Percentiles rank a stretch among this genome's conserved stretches.
Conservation (phyloP, 2,888 invertebrate genomes). For the Mythimna albipuncta region DNA sequence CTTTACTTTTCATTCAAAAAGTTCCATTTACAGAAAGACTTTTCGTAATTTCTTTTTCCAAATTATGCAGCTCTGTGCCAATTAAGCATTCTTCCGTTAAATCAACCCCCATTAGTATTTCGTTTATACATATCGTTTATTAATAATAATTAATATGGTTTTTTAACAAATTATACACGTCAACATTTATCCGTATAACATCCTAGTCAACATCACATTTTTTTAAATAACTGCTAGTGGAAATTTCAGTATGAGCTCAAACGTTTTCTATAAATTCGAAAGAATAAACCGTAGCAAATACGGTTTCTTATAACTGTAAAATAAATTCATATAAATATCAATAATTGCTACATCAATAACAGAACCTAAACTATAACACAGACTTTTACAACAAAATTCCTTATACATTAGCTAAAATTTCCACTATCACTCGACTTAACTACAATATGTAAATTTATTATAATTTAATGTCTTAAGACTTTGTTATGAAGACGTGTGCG, state of each 20-base stretch:
- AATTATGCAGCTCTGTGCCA: constrained; percentile 45
- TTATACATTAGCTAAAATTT: constrained; percentile 51
- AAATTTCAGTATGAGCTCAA: constrained; percentile 53
- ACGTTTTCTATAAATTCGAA: background rate
- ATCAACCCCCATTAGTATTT: constrained; percentile 67
- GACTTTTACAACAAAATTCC: constrained; percentile 1
- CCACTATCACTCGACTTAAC: constrained; percentile 60
- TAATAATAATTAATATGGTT: constrained; percentile 71
- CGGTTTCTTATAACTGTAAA: background rate
- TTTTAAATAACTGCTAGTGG: constrained; percentile 75
- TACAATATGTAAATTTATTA: constrained; percentile 63
- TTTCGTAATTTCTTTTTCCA: constrained; percentile 27
- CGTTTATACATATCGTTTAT: constrained; percentile 74
- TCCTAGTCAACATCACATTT: constrained; percentile 89
- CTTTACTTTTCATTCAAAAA: constrained; percentile 35
- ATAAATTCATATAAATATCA: background rate
- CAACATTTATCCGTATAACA: constrained; percentile 84
- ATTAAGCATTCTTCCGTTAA: constrained; percentile 52
- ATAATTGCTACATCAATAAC: constrained; percentile 5
- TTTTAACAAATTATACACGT: constrained; percentile 86
- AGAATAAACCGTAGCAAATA: background rate
- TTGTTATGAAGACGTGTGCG: constrained; percentile 85
- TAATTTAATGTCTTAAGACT: constrained; percentile 65
- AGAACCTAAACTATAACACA: background rate
- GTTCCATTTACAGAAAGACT: constrained; percentile 30